Percentiles rank a stretch among this genome's conserved stretches.
Evolutionary conservation across 2,797 vertebrate species (phyloP).

Genomic region (Peromyscus attwateri): DNA sequence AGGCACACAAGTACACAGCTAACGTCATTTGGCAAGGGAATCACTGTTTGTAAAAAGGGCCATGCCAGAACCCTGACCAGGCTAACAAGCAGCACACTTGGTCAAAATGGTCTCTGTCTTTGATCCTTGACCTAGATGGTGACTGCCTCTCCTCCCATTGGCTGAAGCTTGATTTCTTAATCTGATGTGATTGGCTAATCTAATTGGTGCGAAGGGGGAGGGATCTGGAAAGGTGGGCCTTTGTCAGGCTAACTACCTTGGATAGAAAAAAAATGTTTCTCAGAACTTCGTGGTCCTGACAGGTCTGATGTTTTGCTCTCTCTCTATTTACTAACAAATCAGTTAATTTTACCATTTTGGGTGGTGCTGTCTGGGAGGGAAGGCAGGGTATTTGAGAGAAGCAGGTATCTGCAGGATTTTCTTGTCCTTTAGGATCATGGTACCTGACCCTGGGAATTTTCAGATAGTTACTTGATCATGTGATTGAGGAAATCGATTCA

Average conservation of each 20-base stretch:
- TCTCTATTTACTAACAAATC: slow-evolving; percentile 5
- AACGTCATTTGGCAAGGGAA: neutral
- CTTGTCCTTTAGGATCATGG: slow-evolving; percentile 42
- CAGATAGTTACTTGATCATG: slow-evolving; percentile 73
- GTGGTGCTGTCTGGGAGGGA: neutral
- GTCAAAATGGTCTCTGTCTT: neutral
- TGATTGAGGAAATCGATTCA: slow-evolving; percentile 74
- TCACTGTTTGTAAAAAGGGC: neutral
- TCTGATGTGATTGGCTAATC: neutral
- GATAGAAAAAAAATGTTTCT: neutral
- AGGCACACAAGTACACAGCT: neutral
- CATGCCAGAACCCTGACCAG: neutral
- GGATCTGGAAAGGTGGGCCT: neutral
- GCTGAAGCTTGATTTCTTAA: neutral
- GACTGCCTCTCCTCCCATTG: neutral
- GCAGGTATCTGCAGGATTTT: neutral
- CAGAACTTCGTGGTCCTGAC: neutral
- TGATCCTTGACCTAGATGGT: neutral
- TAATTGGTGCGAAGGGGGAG: neutral
- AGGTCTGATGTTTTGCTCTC: neutral
- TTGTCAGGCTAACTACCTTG: neutral
- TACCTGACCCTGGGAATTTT: slow-evolving; percentile 60
- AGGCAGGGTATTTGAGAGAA: neutral
- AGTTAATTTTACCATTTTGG: neutral
- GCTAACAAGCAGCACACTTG: neutral